These are phyloP conservation scores for Elephantulus edwardii DNA, from an alignment of 2,113 vertebrate genomes.

Conservation along the genomic window DNA sequence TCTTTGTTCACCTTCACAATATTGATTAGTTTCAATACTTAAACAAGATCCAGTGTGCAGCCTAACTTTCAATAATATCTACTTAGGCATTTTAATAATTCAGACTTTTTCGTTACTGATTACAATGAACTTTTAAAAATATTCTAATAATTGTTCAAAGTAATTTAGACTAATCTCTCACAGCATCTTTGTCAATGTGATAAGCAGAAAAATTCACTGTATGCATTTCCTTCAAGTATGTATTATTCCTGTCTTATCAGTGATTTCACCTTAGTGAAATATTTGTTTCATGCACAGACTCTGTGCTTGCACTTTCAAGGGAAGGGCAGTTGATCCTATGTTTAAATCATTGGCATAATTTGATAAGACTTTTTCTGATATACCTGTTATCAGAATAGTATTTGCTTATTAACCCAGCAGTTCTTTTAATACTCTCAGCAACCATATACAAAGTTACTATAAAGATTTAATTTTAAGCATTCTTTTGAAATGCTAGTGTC, in stretches of 20 bases:
- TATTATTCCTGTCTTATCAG: background rate
- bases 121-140: background rate
- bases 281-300: background rate
- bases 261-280: background rate
- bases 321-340: background rate
- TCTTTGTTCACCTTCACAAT: background rate
- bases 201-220: background rate
- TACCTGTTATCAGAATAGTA: background rate
- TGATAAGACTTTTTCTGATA: background rate
- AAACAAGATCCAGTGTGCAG: background rate
- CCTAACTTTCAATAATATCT: background rate
- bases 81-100: background rate
- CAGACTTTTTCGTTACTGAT: background rate
- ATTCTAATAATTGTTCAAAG: background rate
- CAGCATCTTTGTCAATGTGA: background rate
- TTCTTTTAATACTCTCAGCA: slow-evolving; percentile 12
- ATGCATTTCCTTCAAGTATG: background rate
- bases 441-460: slow-evolving; percentile 42
- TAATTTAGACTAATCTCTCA: background rate
- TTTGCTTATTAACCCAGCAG: slow-evolving; percentile 32
- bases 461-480: slow-evolving; percentile 64
- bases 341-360: background rate
- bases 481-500: slow-evolving; percentile 25
- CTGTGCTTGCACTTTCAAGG: background rate
- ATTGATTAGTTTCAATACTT: background rate